Base-by-base conservation (phyloP, 2,113 vertebrate genomes). In the Hystrix cristata region DNA sequence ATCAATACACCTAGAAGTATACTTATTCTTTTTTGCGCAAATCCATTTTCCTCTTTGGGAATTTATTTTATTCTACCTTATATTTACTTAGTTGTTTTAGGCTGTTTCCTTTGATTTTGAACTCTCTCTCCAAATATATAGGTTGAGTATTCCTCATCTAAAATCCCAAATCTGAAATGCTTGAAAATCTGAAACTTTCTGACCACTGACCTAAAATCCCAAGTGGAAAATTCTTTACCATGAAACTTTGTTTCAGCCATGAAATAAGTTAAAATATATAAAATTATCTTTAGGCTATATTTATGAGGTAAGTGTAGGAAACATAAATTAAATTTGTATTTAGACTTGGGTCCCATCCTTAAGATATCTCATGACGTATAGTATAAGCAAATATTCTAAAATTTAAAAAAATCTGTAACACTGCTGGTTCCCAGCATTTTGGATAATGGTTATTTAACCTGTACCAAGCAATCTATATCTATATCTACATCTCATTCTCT, bases 61-160 rank as follows among this genome's bases (percentile, higher is more conserved):
- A 76, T 87, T 74, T 82, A 48, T 94, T 87, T 80, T 38, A 38
- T 79, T 69, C 38, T 90, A 38, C 5, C 8, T 81, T 86, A 6
- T 87, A 31, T 80, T 82, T 90, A 59, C 34, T 84, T 87, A 19
- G 23, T 51, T 59, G 64, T 69, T 71, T 93, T 27, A 51, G n/a
- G 85, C 34, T 48, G 13, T 67, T 95, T 83, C 72, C 59, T n/a
- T 91, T 93, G 57, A 69, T 78, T 94, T 96, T 84, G 69, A 89
- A 92, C 55, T 84, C 51, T 82, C 31, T 87, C n/a, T 87, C 53
- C 9, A 74, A 12, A 14, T 87, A 43, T 59, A 3, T 9, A 38
- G 8, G 43, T 64, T 86, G 46, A 65, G 2, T 2, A 23, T 78
- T 51, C 3, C 23, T 76, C 29, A 51, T 31, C 31, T 34, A 14